These are phyloP conservation scores for Pammene fasciana DNA, from an alignment of 2,888 invertebrate genomes.

Conservation along the genomic window DNA sequence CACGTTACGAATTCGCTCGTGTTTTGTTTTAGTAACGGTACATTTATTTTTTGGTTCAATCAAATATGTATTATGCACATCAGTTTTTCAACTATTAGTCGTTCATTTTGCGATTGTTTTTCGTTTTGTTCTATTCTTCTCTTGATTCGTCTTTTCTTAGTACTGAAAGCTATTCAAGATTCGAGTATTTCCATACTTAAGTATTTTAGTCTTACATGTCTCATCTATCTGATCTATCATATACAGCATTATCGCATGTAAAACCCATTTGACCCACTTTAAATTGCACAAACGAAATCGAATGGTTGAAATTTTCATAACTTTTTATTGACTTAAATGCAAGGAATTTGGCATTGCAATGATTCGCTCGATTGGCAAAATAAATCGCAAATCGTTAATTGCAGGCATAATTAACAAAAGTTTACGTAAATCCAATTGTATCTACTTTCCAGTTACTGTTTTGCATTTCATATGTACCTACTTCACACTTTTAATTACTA, in stretches of 20 bases:
- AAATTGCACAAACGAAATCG: constrained; percentile 1
- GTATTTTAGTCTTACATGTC: too few species aligned
- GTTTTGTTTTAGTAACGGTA: constrained; percentile 15
- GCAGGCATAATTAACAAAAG: constrained; percentile 27
- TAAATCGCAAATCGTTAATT: constrained; percentile 35
- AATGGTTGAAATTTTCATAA: background rate
- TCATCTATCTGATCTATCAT: background rate
- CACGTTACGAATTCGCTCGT: constrained; percentile 1
- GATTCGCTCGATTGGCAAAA: constrained; percentile 30
- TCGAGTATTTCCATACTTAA: too few species aligned
- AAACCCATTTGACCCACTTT: background rate
- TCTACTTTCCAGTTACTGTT: constrained; percentile 32
- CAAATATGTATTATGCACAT: background rate
- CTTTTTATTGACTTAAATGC: constrained; percentile 10
- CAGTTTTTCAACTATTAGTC: background rate
- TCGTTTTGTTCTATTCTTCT: too few species aligned
- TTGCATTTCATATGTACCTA: constrained; percentile 26
- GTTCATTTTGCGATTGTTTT: too few species aligned
- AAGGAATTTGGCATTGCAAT: constrained; percentile 32
- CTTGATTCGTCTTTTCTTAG: too few species aligned
- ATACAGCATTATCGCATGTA: background rate
- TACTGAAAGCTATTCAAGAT: too few species aligned
- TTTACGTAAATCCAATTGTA: constrained; percentile 34
- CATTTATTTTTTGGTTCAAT: background rate
- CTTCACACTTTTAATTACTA: background rate